Conservation (phyloP, 1,140 invertebrate species). For the Hormaphis cornu region DNA sequence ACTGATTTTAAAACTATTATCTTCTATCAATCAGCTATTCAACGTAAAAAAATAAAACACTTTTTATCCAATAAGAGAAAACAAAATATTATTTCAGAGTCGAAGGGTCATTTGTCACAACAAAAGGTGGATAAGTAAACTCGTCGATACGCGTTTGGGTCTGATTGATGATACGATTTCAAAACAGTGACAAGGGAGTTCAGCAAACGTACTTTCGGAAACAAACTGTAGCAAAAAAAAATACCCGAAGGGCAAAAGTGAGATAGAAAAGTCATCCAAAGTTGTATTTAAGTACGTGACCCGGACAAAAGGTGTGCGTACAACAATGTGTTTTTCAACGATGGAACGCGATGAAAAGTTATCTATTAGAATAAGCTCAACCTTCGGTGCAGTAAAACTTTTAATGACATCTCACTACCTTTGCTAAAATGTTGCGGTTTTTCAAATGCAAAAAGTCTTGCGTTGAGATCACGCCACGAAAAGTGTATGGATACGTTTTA, state of each 20-base stretch:
- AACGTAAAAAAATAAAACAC: background rate
- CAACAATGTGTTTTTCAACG: conserved; percentile 17
- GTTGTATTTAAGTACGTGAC: conserved; percentile 24
- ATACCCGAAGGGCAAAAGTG: background rate
- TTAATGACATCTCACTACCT: background rate
- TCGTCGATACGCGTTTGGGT: conserved; percentile 4
- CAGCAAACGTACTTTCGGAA: conserved; percentile 2
- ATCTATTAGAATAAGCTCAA: conserved; percentile 19
- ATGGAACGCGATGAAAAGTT: background rate
- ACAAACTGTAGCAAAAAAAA: conserved; percentile 14
- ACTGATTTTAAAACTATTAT: no score
- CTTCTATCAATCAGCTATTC: no score
- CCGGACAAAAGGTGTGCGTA: background rate
- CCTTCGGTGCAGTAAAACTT: conserved; percentile 1
- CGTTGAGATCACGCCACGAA: no score
- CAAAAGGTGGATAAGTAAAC: conserved; percentile 13
- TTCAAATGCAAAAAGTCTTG: background rate
- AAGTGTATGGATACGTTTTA: no score
- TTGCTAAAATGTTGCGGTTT: background rate
- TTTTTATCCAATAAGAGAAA: background rate
- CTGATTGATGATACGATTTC: conserved; percentile 25
- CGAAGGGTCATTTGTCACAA: conserved; percentile 2
- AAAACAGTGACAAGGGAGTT: conserved; percentile 8
- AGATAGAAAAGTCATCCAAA: conserved; percentile 23
- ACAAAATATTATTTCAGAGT: conserved; percentile 3